phyloP scores from a whole-genome alignment of 2,113 vertebrate species.

The Myrmecobius fasciatus region DNA sequence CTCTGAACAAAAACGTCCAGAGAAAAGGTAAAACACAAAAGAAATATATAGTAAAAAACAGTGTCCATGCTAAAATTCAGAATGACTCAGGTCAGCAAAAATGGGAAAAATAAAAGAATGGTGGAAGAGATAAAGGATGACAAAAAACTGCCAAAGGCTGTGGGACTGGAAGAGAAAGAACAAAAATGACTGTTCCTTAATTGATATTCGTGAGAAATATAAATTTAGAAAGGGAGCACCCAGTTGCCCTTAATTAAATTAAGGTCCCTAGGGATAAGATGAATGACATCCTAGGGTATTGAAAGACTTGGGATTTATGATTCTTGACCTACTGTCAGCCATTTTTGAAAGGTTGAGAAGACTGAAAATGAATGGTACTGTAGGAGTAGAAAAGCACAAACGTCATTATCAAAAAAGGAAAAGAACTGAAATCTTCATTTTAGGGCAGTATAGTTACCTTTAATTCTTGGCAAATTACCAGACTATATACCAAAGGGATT shows the following conservation, averaged over 20 bases:
- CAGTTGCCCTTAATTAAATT: not conserved
- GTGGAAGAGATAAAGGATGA: not conserved
- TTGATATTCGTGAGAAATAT: not conserved
- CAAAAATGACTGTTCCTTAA: not conserved
- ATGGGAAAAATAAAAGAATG: not conserved
- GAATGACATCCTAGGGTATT: not conserved
- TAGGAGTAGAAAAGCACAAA: not conserved
- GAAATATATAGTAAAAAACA: not conserved
- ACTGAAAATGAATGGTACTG: not conserved
- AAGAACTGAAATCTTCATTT: not conserved
- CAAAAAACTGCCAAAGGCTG: not conserved
- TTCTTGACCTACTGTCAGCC: not conserved
- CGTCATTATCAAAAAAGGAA: not conserved
- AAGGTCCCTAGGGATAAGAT: not conserved
- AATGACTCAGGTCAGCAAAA: not conserved
- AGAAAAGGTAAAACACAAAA: not conserved
- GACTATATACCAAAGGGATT: not conserved
- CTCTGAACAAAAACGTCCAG: not conserved
- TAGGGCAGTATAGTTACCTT: not conserved
- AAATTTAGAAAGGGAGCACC: not conserved
- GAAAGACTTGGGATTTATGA: not conserved
- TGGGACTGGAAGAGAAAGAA: not conserved
- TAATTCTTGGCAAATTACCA: not conserved
- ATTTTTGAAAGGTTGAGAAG: not conserved
- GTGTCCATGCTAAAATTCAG: not conserved